Evolutionary conservation across 2,113 vertebrate species (phyloP).

Genomic region (Corvus hawaiiensis): DNA sequence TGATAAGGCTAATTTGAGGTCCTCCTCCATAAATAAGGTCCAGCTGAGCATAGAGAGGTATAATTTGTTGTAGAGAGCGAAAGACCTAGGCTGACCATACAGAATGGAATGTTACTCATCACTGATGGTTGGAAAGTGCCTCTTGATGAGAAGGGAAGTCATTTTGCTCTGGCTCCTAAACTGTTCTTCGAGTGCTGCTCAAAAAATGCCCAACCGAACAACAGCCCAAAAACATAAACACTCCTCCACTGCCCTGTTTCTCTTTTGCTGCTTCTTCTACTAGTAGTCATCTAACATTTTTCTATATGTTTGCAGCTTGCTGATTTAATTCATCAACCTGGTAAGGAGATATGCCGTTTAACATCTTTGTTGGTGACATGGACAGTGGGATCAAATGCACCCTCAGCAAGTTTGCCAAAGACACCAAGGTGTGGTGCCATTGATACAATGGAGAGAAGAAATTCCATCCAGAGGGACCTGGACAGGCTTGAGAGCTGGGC

Average conservation of each 20-base stretch:
- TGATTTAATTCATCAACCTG: background rate
- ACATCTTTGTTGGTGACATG: background rate
- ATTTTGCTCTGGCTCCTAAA: background rate
- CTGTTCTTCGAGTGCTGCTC: background rate
- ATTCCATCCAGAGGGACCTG: background rate
- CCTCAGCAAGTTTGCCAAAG: background rate
- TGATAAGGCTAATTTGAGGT: background rate
- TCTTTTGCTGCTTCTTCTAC: background rate
- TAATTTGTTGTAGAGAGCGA: background rate
- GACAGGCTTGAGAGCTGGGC: background rate
- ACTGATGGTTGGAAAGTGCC: background rate
- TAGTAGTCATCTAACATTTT: background rate
- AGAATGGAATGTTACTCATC: background rate
- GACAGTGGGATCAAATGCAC: background rate
- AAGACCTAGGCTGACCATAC: background rate
- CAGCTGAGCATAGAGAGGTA: background rate
- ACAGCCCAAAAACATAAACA: background rate
- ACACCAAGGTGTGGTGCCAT: background rate
- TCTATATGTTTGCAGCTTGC: background rate
- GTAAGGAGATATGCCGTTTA: background rate
- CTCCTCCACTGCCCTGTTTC: background rate
- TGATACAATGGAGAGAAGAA: background rate
- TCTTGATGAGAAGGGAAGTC: background rate
- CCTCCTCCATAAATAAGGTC: background rate
- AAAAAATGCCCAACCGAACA: background rate